Percentiles rank a stretch among this genome's conserved stretches.
phyloP scores from a whole-genome alignment of 1,140 invertebrate species.

The Ridgeia piscesae region DNA sequence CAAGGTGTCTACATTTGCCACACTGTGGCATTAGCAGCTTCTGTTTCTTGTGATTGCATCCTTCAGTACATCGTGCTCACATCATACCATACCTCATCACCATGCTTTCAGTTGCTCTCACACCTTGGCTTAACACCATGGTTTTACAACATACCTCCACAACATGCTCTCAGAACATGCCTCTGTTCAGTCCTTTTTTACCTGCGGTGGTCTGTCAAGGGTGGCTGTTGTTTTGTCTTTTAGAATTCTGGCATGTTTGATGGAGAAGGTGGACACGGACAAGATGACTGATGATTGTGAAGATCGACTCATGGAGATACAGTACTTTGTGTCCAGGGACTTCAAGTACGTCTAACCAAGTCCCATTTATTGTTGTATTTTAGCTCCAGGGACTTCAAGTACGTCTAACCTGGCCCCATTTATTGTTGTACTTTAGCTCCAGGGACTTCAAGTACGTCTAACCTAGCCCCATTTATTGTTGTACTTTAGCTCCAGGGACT shows the following conservation, averaged over 20 bases:
- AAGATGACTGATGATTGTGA: constrained; percentile 88
- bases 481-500: no score
- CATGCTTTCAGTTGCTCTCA: no score
- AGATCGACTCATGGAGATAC: constrained; percentile 88
- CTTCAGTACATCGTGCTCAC: no score
- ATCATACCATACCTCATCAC: no score
- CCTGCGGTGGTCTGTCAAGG: not conserved
- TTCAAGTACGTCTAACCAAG: constrained; percentile 66
- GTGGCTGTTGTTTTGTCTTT: constrained; percentile 18
- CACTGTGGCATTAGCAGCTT: no score
- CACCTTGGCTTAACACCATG: no score
- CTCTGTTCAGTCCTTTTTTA: not conserved
- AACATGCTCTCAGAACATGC: no score
- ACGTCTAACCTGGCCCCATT: not conserved
- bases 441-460: not conserved
- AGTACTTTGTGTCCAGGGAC: constrained; percentile 94
- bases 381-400: not conserved
- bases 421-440: not conserved
- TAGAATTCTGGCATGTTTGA: constrained; percentile 88
- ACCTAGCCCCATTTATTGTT: not conserved
- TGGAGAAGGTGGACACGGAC: constrained; percentile 83
- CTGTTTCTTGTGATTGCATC: no score
- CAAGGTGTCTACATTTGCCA: no score
- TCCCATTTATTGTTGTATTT: not conserved
- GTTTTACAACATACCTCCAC: no score